Base-by-base conservation (phyloP, 2,113 vertebrate species). In the Entelurus aequoreus region DNA sequence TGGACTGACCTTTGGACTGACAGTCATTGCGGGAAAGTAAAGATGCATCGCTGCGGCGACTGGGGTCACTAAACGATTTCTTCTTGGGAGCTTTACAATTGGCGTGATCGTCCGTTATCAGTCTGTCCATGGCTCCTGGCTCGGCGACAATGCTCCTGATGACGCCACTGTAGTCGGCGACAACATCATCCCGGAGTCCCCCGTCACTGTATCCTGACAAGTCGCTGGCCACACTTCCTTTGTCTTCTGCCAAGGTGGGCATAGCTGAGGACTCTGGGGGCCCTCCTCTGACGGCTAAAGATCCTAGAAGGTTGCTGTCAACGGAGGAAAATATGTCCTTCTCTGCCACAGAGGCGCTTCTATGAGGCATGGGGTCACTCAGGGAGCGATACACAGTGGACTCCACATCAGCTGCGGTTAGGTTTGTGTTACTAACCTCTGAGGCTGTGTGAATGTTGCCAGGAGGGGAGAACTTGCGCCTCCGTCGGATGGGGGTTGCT, bases 51-150 rank as follows among this genome's bases (percentile, higher is more conserved):
- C 95, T 79, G 0, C 95, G 93, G 16, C 96, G 93, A 84, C 97
- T 98, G n/a, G 97, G 97, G 71, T 98, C 97, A 0, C 96, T 98
- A 78, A 98, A 89, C 0, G 96, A 98, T 77, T 99, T 99, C 88
- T 98, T 98, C 88, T 97, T 99, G 55, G 93, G 92, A 56, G 90
- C 89, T 87, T 98, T 98, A 36, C 94, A 92, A 0, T 92, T 93
- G 59, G 78, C 81, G 21, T 95, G 93, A 65, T 96, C 95, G 0
- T 96, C 96, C 1, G 71, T 54, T 1, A 89, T 86, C 35, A 95
- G 87, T 69, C 89, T 88, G 78, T 94, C 93, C 91, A 96, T 92
- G 58, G 93, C 91, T 0, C 93, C 93, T 0, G 96, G 94, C 62
- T 94, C 93, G 63, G 93, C 92, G 37, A 98, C 93, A 0, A 99